These are phyloP conservation scores for Apeltes quadracus DNA, from an alignment of 2,113 vertebrate genomes.

Conservation along the genomic window DNA sequence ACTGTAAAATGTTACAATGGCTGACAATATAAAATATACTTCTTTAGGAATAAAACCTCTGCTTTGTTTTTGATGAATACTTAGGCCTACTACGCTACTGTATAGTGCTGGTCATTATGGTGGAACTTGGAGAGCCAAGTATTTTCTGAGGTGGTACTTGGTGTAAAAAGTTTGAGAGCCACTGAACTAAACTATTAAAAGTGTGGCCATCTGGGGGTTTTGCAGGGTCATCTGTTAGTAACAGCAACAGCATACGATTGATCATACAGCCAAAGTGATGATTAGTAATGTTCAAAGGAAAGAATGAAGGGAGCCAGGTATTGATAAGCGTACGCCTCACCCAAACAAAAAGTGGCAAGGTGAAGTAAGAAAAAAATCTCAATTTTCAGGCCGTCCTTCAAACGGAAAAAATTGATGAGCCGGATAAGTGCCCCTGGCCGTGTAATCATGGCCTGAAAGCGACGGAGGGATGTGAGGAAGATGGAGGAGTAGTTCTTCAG, in stretches of 20 bases:
- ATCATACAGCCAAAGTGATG: slow-evolving; percentile 63
- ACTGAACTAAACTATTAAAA: slow-evolving; percentile 72
- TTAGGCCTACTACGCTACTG: no score
- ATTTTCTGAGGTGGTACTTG: no score
- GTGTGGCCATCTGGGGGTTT: slow-evolving; percentile 41
- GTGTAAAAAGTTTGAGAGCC: no score
- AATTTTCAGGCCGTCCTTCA: slow-evolving; percentile 48
- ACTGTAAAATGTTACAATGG: no score
- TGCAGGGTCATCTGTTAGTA: slow-evolving; percentile 42
- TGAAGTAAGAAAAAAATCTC: slow-evolving; percentile 54
- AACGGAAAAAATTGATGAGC: slow-evolving; percentile 60
- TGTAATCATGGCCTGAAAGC: slow-evolving; percentile 34
- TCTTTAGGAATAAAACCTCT: no score
- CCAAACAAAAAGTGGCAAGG: slow-evolving; percentile 40
- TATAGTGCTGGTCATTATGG: no score
- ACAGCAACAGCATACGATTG: slow-evolving; percentile 57
- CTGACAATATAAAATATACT: no score
- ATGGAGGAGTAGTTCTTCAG: slow-evolving; percentile 59
- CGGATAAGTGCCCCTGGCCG: slow-evolving; percentile 45
- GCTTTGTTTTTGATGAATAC: no score
- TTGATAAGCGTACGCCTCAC: slow-evolving; percentile 9
- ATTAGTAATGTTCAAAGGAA: slow-evolving; percentile 51
- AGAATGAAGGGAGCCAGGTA: neutral
- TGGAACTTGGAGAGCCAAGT: no score
- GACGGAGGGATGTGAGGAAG: slow-evolving; percentile 23